phyloP scores from a whole-genome alignment of 2,797 vertebrate genomes.

The Poeciliopsis infans region DNA sequence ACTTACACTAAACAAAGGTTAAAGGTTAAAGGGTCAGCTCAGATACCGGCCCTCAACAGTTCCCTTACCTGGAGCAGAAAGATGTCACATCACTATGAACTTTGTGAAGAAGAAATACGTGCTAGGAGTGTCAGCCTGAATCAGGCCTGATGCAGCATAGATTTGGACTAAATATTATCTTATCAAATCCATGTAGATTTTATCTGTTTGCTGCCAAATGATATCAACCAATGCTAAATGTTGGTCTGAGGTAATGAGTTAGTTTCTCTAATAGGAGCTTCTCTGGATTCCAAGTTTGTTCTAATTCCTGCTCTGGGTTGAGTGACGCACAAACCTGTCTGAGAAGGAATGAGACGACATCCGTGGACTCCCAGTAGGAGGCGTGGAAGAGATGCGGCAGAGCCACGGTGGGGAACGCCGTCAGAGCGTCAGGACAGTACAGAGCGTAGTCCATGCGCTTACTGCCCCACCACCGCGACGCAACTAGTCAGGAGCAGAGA shows the following conservation, averaged over 20 bases:
- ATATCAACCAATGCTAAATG: no score
- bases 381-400: conserved; percentile 96
- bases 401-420: conserved; percentile 92
- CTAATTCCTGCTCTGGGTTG: not conserved
- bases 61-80: not conserved
- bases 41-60: not conserved
- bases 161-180: no score
- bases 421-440: conserved; percentile 92
- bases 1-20: not conserved
- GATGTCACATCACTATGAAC: not conserved
- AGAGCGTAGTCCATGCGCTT: conserved; percentile 93
- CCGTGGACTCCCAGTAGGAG: conserved; percentile 98
- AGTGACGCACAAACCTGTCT: conserved; percentile 84
- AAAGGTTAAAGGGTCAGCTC: not conserved
- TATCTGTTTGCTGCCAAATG: no score
- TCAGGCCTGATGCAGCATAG: not conserved
- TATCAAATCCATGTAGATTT: no score
- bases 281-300: not conserved
- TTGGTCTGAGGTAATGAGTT: no score
- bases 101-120: not conserved
- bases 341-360: conserved; percentile 93
- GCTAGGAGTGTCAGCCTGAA: not conserved
- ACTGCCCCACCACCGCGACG: conserved; percentile 92
- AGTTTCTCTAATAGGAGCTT: not conserved
- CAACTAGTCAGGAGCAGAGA: conserved; percentile 75